These are phyloP conservation scores for Drosophila sechellia DNA, from an alignment of 1,140 invertebrate species.

Conservation along the genomic window DNA sequence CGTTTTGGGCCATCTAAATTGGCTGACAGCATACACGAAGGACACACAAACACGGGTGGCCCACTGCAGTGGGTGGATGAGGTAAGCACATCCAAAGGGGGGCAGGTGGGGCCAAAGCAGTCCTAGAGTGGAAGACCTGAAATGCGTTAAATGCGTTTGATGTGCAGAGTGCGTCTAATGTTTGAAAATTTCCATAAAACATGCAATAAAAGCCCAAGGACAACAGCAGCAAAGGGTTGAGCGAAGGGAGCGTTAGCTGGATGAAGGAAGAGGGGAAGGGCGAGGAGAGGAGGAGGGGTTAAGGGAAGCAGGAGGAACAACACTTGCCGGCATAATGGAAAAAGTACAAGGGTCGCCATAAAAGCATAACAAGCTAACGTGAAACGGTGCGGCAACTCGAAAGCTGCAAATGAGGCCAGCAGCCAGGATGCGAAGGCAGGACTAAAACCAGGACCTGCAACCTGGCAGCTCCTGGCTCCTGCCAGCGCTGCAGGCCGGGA, in stretches of 20 bases:
- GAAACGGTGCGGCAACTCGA: constrained; percentile 61
- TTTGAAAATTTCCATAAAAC: constrained; percentile 81
- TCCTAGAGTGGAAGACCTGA: constrained; percentile 21
- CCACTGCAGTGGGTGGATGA: neutral
- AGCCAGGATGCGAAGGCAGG: constrained; percentile 20
- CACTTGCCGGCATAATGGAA: constrained; percentile 62
- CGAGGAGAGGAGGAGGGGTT: neutral
- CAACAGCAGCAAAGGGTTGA: constrained; percentile 22
- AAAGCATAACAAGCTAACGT: constrained; percentile 78
- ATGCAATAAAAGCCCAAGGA: constrained; percentile 76
- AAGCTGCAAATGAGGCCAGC: constrained; percentile 68
- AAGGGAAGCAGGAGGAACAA: constrained; percentile 18
- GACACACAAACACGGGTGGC: constrained; percentile 28
- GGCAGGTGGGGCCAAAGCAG: neutral
- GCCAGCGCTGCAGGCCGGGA: constrained; percentile 20
- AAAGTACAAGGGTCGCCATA: constrained; percentile 68
- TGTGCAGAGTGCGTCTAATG: constrained; percentile 76
- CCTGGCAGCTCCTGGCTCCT: constrained; percentile 18
- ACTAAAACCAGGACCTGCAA: constrained; percentile 13
- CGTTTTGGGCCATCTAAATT: constrained; percentile 55
- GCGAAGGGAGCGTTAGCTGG: neutral
- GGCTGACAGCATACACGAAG: constrained; percentile 39
- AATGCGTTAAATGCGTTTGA: constrained; percentile 77
- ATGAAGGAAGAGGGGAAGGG: neutral
- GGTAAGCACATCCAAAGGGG: neutral